Conservation (phyloP, 2,113 vertebrate genomes). For the Murina feae region DNA sequence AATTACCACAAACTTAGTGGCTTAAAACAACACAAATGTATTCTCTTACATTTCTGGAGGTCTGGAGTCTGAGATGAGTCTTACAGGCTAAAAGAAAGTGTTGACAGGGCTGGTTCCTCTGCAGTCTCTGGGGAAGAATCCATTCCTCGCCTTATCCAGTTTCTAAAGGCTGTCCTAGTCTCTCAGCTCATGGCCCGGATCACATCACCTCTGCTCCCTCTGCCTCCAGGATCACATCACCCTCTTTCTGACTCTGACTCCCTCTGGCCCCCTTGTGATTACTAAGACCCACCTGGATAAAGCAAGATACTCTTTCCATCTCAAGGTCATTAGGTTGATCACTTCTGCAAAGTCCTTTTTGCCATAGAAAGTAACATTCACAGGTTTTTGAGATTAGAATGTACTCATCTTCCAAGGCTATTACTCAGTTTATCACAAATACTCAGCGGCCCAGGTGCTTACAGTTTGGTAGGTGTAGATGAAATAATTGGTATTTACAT, state of each 20-base stretch:
- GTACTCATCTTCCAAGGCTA: not conserved
- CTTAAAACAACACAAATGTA: not conserved
- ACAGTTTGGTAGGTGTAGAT: not conserved
- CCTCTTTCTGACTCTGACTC: not conserved
- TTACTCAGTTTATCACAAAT: not conserved
- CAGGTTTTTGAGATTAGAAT: not conserved
- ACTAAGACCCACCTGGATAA: not conserved
- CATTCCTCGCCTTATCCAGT: not conserved
- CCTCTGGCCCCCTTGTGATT: not conserved
- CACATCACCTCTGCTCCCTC: not conserved
- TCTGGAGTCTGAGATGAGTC: not conserved
- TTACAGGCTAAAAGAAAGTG: not conserved
- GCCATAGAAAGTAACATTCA: not conserved
- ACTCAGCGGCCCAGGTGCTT: not conserved
- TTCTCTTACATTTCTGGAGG: not conserved
- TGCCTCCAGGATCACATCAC: not conserved
- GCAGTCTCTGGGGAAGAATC: not conserved
- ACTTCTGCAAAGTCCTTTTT: not conserved
- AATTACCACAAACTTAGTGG: not conserved
- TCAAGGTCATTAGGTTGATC: not conserved
- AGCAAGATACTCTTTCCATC: not conserved
- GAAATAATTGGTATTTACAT: not conserved
- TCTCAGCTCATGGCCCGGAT: not conserved
- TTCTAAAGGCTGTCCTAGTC: not conserved
- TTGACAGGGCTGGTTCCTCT: not conserved